Evolutionary conservation across 2,113 vertebrate genomes (phyloP).

Genomic region (Notarius quadriscutis): DNA sequence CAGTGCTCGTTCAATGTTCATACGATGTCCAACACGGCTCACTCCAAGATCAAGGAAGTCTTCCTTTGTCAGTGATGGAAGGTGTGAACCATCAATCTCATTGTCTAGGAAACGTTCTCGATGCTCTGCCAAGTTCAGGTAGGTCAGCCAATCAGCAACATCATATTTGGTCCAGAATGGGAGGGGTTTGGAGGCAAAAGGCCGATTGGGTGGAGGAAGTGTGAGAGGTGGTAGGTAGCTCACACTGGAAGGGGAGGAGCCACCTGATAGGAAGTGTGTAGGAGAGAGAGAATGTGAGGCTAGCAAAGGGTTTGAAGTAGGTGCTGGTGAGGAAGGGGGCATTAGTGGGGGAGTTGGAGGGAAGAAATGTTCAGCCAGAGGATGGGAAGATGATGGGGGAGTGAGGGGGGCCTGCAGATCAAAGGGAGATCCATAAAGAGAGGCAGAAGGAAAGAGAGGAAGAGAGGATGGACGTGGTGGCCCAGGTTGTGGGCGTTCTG

Average conservation of each 20-base stretch:
- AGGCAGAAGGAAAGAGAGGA: slow-evolving; percentile 83
- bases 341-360: slow-evolving; percentile 72
- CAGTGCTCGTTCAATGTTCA: slow-evolving; percentile 94
- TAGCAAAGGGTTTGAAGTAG: slow-evolving; percentile 70
- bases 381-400: slow-evolving; percentile 71
- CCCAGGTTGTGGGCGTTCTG: slow-evolving; percentile 78
- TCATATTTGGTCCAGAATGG: slow-evolving; percentile 94
- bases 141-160: slow-evolving; percentile 92
- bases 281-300: slow-evolving; percentile 84
- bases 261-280: slow-evolving; percentile 81
- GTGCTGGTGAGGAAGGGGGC: slow-evolving; percentile 70
- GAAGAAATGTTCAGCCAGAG: slow-evolving; percentile 75
- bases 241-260: slow-evolving; percentile 78
- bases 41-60: slow-evolving; percentile 94
- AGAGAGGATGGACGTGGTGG: slow-evolving; percentile 87
- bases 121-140: slow-evolving; percentile 87
- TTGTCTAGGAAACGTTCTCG: slow-evolving; percentile 91
- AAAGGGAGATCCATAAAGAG: slow-evolving; percentile 70
- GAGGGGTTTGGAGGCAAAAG: slow-evolving; percentile 87
- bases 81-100: slow-evolving; percentile 91
- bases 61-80: slow-evolving; percentile 91
- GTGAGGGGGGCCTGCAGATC: slow-evolving; percentile 73
- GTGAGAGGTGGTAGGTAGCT: slow-evolving; percentile 81
- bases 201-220: slow-evolving; percentile 82
- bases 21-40: slow-evolving; percentile 90